phyloP scores from a whole-genome alignment of 2,797 vertebrate species.

The Eospalax fontanierii region DNA sequence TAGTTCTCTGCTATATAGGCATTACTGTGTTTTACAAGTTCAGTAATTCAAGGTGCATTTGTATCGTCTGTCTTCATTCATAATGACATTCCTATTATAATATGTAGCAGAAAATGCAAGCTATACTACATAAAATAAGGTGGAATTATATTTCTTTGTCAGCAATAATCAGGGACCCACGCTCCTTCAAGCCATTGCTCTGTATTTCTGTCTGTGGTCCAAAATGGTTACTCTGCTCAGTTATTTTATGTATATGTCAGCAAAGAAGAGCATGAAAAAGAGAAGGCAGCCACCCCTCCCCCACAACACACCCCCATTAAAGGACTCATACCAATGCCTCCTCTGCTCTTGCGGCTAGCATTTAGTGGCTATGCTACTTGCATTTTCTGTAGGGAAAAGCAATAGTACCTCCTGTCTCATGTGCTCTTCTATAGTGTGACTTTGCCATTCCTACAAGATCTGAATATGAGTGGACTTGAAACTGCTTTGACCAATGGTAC shows the following conservation, averaged over 20 bases:
- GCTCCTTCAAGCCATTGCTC: conserved; percentile 2
- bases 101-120: conserved; percentile 36
- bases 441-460: neutral
- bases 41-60: conserved; percentile 38
- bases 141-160: neutral
- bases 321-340: neutral
- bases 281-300: neutral
- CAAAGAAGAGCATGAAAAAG: conserved; percentile 31
- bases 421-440: neutral
- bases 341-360: conserved; percentile 4
- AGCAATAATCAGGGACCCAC: neutral
- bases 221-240: neutral
- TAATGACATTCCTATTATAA: conserved; percentile 35
- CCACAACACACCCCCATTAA: neutral
- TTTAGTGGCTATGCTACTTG: neutral
- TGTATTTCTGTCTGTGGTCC: conserved; percentile 33
- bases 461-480: neutral
- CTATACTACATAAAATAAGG: neutral
- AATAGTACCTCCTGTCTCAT: neutral
- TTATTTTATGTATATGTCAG: neutral
- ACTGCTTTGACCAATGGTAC: neutral
- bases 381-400: neutral
- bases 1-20: neutral
- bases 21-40: conserved; percentile 19
- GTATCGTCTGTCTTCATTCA: conserved; percentile 40